Conservation (phyloP, 2,113 vertebrate species). For the Sula dactylatra region DNA sequence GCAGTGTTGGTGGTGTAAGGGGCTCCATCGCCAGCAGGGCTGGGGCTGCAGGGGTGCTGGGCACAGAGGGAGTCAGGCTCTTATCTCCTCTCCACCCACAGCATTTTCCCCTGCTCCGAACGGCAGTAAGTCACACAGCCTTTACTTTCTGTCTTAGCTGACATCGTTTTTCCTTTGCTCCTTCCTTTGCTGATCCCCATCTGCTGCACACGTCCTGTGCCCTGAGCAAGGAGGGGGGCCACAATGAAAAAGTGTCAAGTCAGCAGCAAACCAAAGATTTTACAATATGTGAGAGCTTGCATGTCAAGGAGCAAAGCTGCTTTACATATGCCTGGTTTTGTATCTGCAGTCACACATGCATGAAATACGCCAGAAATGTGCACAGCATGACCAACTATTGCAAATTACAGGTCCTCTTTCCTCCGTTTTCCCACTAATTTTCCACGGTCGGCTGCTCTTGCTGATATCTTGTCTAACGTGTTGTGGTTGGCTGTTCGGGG, state of each 20-base stretch:
- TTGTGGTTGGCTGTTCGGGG: not conserved
- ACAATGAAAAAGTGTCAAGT: not conserved
- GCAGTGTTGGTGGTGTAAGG: not conserved
- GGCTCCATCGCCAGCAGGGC: not conserved
- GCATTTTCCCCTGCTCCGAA: not conserved
- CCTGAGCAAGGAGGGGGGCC: not conserved
- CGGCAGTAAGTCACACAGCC: rapidly evolving
- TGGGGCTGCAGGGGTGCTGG: not conserved
- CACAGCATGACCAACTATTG: not conserved
- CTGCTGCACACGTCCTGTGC: not conserved
- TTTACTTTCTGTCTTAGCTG: not conserved
- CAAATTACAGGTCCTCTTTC: not conserved
- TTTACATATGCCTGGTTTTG: not conserved
- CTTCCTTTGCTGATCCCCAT: not conserved
- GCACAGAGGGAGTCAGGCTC: not conserved
- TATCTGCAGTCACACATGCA: conserved; percentile 7
- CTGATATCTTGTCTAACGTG: not conserved
- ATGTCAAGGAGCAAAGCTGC: not conserved
- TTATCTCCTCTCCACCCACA: not conserved
- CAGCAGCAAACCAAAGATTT: not conserved
- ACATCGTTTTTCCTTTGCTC: not conserved
- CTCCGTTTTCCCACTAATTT: not conserved
- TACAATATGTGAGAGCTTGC: not conserved
- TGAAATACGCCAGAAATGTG: not conserved
- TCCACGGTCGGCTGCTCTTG: not conserved